Evolutionary conservation across 2,797 vertebrate species (phyloP).

Genomic region (Sebastes hubbsi): DNA sequence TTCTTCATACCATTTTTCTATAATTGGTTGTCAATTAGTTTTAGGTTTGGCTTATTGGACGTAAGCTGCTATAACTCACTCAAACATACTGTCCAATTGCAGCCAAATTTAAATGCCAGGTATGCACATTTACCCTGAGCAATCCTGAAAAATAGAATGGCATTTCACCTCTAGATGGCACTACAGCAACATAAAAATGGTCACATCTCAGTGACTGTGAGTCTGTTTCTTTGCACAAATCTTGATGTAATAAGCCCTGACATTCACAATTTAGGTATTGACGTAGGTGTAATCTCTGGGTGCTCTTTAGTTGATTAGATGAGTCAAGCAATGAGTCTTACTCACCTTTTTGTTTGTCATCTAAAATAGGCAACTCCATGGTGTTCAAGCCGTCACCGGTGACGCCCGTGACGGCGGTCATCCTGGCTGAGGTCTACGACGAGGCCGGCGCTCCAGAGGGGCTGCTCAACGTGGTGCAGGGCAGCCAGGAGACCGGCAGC

Average conservation of each 20-base stretch:
- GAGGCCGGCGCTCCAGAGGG: slow-evolving; percentile 90
- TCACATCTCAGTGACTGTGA: background rate
- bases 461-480: slow-evolving; percentile 94
- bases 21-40: background rate
- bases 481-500: slow-evolving; percentile 89
- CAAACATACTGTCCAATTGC: background rate
- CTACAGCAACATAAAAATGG: background rate
- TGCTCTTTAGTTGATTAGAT: background rate
- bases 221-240: background rate
- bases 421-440: slow-evolving; percentile 91
- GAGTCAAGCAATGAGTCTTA: background rate
- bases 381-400: slow-evolving; percentile 96
- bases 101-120: background rate
- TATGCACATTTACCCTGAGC: background rate
- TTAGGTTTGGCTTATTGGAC: background rate
- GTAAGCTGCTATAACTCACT: background rate
- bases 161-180: slow-evolving; percentile 19
- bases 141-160: background rate
- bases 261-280: too few species aligned
- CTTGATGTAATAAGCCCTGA: background rate
- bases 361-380: slow-evolving; percentile 91
- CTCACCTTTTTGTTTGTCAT: background rate
- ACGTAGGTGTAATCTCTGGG: background rate
- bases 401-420: slow-evolving; percentile 88
- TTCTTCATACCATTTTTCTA: background rate